phyloP scores from a whole-genome alignment of 2,113 vertebrate genomes.

The Ammodytes marinus region DNA sequence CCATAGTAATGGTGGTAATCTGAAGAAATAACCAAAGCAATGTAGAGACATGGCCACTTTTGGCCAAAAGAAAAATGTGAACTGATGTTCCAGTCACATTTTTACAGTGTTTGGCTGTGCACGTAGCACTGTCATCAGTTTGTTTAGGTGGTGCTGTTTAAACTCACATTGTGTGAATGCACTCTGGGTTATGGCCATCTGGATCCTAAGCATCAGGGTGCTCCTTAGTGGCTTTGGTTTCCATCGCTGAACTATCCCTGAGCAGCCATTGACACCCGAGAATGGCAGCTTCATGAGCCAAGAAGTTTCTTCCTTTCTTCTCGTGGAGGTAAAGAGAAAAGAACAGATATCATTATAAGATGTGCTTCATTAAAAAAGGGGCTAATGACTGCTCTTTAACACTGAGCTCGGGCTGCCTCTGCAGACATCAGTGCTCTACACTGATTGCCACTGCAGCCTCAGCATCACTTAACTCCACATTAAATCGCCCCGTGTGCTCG shows the following conservation, averaged over 20 bases:
- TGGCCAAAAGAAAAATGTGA: background rate
- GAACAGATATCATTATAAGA: conserved; percentile 78
- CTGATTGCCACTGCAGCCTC: conserved; percentile 79
- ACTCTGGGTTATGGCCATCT: conserved; percentile 49
- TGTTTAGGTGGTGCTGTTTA: conserved; percentile 43
- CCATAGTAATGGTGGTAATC: background rate
- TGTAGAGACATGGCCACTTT: background rate
- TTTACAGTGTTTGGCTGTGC: background rate
- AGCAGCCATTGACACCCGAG: conserved; percentile 59
- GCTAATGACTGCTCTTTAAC: conserved; percentile 82
- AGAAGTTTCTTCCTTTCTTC: conserved; percentile 68
- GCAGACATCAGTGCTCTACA: conserved; percentile 74
- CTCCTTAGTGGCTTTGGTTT: conserved; percentile 41
- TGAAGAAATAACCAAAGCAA: background rate
- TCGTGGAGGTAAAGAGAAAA: conserved; percentile 68
- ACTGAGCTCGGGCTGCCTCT: conserved; percentile 60
- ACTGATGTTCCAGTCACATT: background rate
- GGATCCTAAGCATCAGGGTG: conserved; percentile 39
- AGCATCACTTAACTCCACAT: conserved; percentile 82
- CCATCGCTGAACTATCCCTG: conserved; percentile 45
- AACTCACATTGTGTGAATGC: conserved; percentile 46
- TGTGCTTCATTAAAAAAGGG: conserved; percentile 78
- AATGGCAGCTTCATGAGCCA: conserved; percentile 67
- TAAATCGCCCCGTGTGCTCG: conserved; percentile 65
- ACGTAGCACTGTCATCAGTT: conserved; percentile 11